Evolutionary conservation across 1,140 invertebrate genomes (phyloP).

Genomic region (Musca domestica): DNA sequence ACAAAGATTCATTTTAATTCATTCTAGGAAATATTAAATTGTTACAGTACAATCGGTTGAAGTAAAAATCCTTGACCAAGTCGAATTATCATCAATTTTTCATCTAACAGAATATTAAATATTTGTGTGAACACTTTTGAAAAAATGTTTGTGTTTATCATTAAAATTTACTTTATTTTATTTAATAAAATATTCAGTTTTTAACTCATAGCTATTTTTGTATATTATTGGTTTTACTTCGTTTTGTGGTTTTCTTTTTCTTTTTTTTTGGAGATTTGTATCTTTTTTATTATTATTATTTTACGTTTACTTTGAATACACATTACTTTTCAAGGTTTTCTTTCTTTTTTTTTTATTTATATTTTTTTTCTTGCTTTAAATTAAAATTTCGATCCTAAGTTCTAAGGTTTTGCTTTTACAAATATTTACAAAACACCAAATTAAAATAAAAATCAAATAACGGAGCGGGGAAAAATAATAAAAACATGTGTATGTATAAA

Average conservation of each 20-base stretch:
- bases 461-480: constrained; percentile 4
- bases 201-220: not conserved
- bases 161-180: constrained; percentile 4
- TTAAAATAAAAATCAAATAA: constrained; percentile 12
- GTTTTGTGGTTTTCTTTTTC: not conserved
- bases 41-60: too few relatives aligned
- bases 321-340: not conserved
- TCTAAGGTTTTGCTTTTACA: constrained; percentile 28
- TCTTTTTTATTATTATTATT: not conserved
- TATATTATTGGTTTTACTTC: not conserved
- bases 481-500: constrained; percentile 23
- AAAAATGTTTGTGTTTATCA: not conserved
- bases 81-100: not conserved
- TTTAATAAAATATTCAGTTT: constrained; percentile 1
- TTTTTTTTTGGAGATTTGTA: not conserved
- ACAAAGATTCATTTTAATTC: too few relatives aligned
- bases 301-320: not conserved
- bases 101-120: not conserved
- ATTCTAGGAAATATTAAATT: too few relatives aligned
- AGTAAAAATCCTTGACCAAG: too few relatives aligned
- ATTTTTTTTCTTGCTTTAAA: constrained; percentile 16
- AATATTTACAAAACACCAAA: constrained; percentile 50
- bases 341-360: not conserved
- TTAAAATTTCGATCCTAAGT: constrained; percentile 18
- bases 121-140: not conserved